These are phyloP conservation scores for Spinus olivaceus DNA, from an alignment of 2,797 vertebrate species.

Conservation along the genomic window DNA sequence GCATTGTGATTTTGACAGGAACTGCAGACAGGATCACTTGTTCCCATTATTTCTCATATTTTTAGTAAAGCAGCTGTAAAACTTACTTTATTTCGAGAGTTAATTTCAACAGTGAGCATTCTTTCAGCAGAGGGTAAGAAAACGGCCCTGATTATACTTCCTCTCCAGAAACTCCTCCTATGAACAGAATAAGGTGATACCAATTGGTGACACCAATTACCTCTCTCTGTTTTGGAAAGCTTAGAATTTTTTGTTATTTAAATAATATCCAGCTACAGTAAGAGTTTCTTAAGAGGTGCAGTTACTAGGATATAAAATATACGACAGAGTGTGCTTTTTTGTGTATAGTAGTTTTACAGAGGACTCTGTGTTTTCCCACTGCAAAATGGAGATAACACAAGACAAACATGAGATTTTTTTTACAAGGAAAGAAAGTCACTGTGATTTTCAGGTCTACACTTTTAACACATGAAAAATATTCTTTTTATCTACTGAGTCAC, in stretches of 20 bases:
- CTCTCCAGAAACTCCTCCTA: background rate
- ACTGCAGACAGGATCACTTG: background rate
- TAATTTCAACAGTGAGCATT: conserved; percentile 1
- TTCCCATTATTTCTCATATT: background rate
- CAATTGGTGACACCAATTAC: background rate
- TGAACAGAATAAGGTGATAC: background rate
- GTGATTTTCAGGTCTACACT: background rate
- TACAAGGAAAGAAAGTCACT: background rate
- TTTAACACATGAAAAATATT: background rate
- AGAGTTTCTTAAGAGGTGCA: background rate
- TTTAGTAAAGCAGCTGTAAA: background rate
- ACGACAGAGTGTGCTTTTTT: background rate
- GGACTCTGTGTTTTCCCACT: background rate
- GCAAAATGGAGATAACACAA: conserved; percentile 27
- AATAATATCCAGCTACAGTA: background rate
- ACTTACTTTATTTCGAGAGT: background rate
- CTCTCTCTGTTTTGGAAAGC: background rate
- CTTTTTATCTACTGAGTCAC: background rate
- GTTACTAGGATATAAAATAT: background rate
- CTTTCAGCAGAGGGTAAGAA: background rate
- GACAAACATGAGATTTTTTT: background rate
- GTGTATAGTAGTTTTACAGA: background rate
- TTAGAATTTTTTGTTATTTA: background rate
- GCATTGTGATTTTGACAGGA: conserved; percentile 34
- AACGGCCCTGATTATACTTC: background rate